Evolutionary conservation across 2,113 vertebrate species (phyloP).

Genomic region (Passer montanus): DNA sequence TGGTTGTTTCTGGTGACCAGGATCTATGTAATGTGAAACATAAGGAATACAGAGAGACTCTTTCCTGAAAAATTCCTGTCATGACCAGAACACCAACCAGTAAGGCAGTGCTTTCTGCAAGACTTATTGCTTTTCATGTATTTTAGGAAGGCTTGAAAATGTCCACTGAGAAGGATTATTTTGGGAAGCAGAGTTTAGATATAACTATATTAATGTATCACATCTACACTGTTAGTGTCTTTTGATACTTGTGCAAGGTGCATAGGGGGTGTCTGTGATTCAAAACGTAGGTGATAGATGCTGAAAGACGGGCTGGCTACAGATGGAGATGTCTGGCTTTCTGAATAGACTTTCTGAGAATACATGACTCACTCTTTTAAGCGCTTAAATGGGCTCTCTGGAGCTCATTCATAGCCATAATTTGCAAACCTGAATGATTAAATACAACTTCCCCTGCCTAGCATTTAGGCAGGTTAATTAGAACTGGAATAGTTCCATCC

Average conservation of each 20-base stretch:
- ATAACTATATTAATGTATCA: not conserved
- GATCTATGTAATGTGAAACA: not conserved
- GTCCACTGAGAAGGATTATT: not conserved
- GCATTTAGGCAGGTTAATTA: slow-evolving; percentile 21
- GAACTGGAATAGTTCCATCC: not conserved
- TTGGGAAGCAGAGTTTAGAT: not conserved
- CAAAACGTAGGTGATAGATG: fast-evolving
- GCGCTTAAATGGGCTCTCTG: not conserved
- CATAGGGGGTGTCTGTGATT: not conserved
- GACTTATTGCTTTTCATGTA: not conserved
- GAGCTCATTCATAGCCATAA: not conserved
- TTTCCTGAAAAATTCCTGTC: not conserved
- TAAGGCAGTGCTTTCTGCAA: not conserved
- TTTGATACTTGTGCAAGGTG: not conserved
- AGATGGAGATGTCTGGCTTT: not conserved
- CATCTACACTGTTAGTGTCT: not conserved
- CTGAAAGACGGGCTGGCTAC: not conserved
- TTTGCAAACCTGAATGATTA: slow-evolving; percentile 12
- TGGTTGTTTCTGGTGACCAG: not conserved
- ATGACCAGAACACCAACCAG: not conserved
- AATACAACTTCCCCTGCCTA: not conserved
- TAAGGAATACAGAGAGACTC: not conserved
- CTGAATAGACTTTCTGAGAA: not conserved
- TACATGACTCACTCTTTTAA: not conserved
- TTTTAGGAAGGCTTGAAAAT: not conserved